Percentiles rank a stretch among this genome's conserved stretches.
These are phyloP conservation scores for Campoletis sonorensis DNA, from an alignment of 1,140 invertebrate genomes.

Conservation along the genomic window DNA sequence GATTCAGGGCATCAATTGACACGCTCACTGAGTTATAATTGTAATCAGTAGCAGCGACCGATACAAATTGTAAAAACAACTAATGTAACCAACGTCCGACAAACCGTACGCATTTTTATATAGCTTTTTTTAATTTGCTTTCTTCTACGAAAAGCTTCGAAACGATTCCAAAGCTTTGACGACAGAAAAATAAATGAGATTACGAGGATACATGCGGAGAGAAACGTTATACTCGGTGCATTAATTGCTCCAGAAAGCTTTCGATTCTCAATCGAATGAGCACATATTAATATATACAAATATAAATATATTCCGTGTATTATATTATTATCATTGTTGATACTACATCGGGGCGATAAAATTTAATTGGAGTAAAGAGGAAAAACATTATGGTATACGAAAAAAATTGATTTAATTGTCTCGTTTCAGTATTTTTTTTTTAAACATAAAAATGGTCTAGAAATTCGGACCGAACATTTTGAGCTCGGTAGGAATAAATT, in stretches of 20 bases:
- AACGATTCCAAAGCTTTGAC: conserved; percentile 53
- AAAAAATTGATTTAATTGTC: conserved; percentile 14
- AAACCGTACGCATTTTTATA: conserved; percentile 19
- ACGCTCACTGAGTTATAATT: conserved; percentile 76
- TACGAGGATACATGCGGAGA: background rate
- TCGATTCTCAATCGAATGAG: conserved; percentile 55
- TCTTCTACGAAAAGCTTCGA: conserved; percentile 47
- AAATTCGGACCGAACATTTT: background rate
- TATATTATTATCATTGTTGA: conserved; percentile 48
- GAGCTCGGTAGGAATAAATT: background rate
- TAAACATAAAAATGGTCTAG: background rate
- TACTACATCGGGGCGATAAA: background rate
- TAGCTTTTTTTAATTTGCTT: conserved; percentile 35
- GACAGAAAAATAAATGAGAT: conserved; percentile 1
- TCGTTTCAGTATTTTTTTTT: conserved; percentile 32
- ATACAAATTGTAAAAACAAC: conserved; percentile 21
- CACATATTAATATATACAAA: too few species aligned
- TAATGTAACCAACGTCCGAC: conserved; percentile 4
- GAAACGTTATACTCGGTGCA: background rate
- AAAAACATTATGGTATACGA: conserved; percentile 7
- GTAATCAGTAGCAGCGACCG: conserved; percentile 39
- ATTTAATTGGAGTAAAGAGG: background rate
- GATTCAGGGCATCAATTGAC: conserved; percentile 74
- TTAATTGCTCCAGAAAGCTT: conserved; percentile 22
- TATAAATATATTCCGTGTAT: conserved; percentile 54